These are phyloP conservation scores for Isurus oxyrinchus DNA, from an alignment of 2,113 vertebrate species.

Conservation along the genomic window DNA sequence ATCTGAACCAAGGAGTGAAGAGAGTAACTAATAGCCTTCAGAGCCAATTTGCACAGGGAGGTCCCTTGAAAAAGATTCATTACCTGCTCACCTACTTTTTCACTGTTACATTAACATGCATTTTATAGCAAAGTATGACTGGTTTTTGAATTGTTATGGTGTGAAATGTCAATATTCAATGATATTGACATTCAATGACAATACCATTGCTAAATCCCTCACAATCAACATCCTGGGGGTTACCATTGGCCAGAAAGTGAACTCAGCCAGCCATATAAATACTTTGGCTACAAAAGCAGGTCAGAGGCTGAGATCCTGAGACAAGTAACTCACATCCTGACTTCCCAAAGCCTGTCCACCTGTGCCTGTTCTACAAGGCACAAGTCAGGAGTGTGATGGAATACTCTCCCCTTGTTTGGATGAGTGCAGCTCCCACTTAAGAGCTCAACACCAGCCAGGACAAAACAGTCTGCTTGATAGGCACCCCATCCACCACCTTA, in stretches of 20 bases:
- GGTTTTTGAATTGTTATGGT: not conserved
- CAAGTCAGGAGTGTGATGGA: not conserved
- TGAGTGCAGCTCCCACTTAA: not conserved
- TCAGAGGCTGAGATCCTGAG: not conserved
- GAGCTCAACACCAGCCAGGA: no score
- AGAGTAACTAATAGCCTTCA: not conserved
- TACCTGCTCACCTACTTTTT: not conserved
- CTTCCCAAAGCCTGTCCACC: not conserved
- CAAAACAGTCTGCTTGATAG: not conserved
- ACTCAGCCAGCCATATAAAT: not conserved
- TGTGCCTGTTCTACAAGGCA: not conserved
- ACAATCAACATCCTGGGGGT: not conserved
- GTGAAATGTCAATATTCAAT: not conserved
- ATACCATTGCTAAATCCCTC: not conserved
- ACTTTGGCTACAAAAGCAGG: not conserved
- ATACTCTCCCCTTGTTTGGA: not conserved
- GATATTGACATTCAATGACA: not conserved
- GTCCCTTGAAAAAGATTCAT: not conserved
- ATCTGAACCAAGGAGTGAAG: not conserved
- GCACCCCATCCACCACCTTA: not conserved
- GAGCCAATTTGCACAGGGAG: not conserved
- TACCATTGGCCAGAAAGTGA: not conserved
- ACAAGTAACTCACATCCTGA: not conserved
- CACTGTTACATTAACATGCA: not conserved
- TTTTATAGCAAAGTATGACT: not conserved